Conservation (phyloP, 2,113 vertebrate species). For the Apus apus region DNA sequence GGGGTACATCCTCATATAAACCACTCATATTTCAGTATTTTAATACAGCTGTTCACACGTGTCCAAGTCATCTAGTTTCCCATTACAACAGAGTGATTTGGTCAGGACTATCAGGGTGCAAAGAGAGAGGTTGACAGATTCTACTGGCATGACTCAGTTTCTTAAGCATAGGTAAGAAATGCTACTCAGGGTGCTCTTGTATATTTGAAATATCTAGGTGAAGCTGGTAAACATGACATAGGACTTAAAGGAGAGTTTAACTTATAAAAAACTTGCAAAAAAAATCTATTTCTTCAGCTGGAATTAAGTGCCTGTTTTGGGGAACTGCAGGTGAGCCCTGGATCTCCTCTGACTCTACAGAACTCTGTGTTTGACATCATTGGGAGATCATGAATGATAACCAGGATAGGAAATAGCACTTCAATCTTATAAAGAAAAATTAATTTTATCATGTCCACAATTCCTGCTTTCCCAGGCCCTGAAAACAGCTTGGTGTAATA, state of each 20-base stretch:
- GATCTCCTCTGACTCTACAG: neutral
- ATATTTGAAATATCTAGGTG: neutral
- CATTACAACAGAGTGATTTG: neutral
- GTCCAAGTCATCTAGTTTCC: neutral
- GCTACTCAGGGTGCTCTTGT: neutral
- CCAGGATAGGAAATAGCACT: neutral
- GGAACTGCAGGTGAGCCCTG: neutral
- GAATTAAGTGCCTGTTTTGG: neutral
- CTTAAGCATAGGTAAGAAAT: neutral
- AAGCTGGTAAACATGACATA: neutral
- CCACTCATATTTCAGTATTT: neutral
- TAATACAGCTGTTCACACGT: neutral
- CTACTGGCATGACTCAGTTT: neutral
- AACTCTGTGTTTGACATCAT: neutral
- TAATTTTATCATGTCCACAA: neutral
- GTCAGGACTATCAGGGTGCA: neutral
- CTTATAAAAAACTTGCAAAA: neutral
- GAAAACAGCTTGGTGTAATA: neutral
- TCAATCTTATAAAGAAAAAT: neutral
- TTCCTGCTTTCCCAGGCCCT: neutral
- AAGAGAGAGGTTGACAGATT: neutral
- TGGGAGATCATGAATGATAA: neutral
- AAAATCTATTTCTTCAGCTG: neutral
- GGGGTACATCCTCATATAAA: neutral
- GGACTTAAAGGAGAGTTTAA: neutral